phyloP scores from a whole-genome alignment of 2,113 vertebrate genomes.

The Burhinus oedicnemus region DNA sequence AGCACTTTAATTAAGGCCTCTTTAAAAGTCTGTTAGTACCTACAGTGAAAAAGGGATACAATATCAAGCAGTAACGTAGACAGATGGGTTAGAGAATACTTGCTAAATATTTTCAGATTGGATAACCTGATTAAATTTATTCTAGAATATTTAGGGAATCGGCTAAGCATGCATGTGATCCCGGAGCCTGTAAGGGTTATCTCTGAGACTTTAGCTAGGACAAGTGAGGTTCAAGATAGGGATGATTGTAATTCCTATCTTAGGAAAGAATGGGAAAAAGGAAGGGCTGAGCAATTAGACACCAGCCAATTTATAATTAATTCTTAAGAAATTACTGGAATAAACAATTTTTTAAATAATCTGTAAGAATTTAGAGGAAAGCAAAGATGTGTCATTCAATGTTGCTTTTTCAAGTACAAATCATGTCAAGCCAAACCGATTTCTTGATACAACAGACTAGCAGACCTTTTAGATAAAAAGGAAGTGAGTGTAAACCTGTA shows the following conservation, averaged over 20 bases:
- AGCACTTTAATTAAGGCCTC: not conserved
- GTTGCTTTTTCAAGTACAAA: not conserved
- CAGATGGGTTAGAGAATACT: not conserved
- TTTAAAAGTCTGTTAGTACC: not conserved
- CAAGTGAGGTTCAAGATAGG: not conserved
- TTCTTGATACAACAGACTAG: not conserved
- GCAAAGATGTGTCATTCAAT: fast-evolving
- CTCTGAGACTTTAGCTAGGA: not conserved
- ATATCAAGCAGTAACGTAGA: not conserved
- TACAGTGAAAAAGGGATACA: not conserved
- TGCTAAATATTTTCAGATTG: not conserved
- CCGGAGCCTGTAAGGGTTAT: not conserved
- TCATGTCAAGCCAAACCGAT: not conserved
- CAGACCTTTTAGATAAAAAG: not conserved
- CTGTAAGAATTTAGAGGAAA: not conserved
- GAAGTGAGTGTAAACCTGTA: not conserved
- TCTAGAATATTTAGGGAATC: not conserved
- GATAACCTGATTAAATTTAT: not conserved
- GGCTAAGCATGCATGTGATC: not conserved
- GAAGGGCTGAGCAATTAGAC: not conserved
- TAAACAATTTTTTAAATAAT: not conserved
- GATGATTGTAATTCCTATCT: not conserved
- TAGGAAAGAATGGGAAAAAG: not conserved
- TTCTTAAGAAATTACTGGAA: not conserved
- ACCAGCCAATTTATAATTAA: not conserved